Evolutionary conservation across 2,888 invertebrate species (phyloP).

Genomic region (Cepaea hortensis): DNA sequence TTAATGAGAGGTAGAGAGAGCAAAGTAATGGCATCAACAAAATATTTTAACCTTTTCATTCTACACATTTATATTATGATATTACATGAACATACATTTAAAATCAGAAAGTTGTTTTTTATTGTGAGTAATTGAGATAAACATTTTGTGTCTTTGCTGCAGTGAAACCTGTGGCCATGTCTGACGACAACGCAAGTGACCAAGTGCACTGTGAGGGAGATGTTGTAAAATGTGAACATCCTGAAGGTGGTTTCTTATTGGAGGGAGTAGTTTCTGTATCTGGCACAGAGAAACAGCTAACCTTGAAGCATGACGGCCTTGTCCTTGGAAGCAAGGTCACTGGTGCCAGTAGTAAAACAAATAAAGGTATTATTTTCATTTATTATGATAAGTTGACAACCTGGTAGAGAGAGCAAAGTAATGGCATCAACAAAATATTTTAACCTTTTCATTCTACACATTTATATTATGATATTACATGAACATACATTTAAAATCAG

Average conservation of each 20-base stretch:
- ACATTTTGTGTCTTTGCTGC: neutral
- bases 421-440: too few species aligned
- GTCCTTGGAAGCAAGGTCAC: neutral
- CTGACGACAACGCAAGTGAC: neutral
- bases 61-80: too few species aligned
- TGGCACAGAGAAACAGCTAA: slow-evolving; percentile 23
- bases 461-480: too few species aligned
- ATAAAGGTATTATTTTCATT: neutral
- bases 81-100: too few species aligned
- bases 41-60: too few species aligned
- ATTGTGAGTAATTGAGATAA: neutral
- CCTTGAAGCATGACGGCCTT: slow-evolving; percentile 1
- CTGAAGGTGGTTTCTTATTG: neutral
- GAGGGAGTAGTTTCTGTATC: slow-evolving; percentile 13
- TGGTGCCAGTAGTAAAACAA: neutral
- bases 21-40: too few species aligned
- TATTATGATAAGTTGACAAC: too few species aligned
- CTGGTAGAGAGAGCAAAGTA: too few species aligned
- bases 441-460: too few species aligned
- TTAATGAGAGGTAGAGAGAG: too few species aligned
- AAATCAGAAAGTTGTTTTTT: too few species aligned
- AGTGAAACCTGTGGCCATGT: neutral
- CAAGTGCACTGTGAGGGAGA: neutral
- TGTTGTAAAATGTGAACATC: neutral
- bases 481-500: too few species aligned